These are phyloP conservation scores for Kuschelorhynchus macadamiae DNA, from an alignment of 2,888 invertebrate species.

Conservation along the genomic window DNA sequence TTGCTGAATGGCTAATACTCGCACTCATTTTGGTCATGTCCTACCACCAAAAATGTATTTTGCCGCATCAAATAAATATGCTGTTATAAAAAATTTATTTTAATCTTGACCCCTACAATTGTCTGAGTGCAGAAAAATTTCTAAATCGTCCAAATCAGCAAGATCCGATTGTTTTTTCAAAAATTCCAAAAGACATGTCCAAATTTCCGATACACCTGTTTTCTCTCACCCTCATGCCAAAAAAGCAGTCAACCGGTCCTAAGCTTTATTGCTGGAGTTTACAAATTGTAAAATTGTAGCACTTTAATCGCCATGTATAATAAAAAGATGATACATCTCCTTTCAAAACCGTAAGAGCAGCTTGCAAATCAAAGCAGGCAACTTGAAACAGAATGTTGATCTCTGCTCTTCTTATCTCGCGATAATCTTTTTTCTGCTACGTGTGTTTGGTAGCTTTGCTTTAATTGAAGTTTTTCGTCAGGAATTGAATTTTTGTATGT, in stretches of 20 bases:
- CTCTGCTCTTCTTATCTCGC: conserved; percentile 1
- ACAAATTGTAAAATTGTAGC: conserved; percentile 3
- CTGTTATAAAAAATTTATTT: conserved; percentile 5
- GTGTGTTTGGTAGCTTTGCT: too few relatives aligned
- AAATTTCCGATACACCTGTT: conserved; percentile 4
- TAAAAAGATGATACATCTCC: not conserved
- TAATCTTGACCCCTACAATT: conserved; percentile 1
- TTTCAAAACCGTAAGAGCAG: not conserved
- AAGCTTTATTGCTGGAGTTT: not conserved
- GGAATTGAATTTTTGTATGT: not conserved
- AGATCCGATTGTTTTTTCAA: not conserved
- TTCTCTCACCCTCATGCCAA: conserved; percentile 8
- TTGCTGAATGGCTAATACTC: conserved; percentile 25
- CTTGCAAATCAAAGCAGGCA: conserved; percentile 4
- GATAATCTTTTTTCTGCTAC: conserved; percentile 12
- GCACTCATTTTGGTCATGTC: conserved; percentile 1
- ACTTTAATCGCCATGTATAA: conserved; percentile 6
- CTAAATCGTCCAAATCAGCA: conserved; percentile 10
- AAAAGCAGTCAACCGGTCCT: not conserved
- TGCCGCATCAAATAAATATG: not conserved
- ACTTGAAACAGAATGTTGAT: conserved; percentile 5
- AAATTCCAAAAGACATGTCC: not conserved
- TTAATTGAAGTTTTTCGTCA: conserved; percentile 8
- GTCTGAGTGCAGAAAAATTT: conserved; percentile 9
- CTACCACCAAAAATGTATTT: not conserved